Evolutionary conservation across 1,140 invertebrate genomes (phyloP).

Genomic region (Lamellibrachia luymesi): DNA sequence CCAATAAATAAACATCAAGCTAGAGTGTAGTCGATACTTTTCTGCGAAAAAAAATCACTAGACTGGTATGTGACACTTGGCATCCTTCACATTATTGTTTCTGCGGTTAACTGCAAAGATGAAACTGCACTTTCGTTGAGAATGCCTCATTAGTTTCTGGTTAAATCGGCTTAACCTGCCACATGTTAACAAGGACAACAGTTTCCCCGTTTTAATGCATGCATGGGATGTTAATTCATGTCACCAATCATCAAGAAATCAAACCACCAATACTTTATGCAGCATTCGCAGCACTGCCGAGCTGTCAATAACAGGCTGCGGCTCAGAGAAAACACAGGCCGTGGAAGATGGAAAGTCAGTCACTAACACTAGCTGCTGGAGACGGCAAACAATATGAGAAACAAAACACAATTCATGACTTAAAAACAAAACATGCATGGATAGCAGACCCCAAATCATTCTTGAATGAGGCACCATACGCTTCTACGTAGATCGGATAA

Average conservation of each 20-base stretch:
- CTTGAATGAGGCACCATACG: not conserved
- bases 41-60: not conserved
- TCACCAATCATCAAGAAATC: not conserved
- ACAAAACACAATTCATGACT: not conserved
- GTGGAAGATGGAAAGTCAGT: not conserved
- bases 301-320: no score
- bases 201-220: not conserved
- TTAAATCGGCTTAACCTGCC: not conserved
- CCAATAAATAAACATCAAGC: not conserved
- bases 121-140: not conserved
- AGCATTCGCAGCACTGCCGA: not conserved
- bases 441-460: not conserved
- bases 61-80: not conserved
- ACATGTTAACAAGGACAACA: not conserved
- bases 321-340: not conserved
- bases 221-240: not conserved
- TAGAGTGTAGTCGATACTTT: not conserved
- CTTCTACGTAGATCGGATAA: not conserved
- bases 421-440: not conserved
- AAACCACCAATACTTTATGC: not conserved
- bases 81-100: not conserved
- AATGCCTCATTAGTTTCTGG: not conserved
- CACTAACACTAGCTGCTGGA: not conserved
- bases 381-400: not conserved
- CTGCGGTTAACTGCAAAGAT: not conserved